phyloP scores from a whole-genome alignment of 2,797 vertebrate species.

The Acestrorhynchus altus region DNA sequence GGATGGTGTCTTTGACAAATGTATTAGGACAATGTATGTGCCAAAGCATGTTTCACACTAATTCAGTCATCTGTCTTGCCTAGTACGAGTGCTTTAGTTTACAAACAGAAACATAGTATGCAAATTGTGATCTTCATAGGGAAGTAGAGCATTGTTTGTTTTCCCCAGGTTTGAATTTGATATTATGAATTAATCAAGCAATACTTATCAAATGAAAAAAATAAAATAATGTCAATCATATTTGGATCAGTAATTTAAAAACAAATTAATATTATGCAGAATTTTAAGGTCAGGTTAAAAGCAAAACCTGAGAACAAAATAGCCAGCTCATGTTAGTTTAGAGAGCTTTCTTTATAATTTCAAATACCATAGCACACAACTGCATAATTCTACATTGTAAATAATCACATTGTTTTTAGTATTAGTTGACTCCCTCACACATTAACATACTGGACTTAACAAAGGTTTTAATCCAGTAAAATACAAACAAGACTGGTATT shows the following conservation, averaged over 20 bases:
- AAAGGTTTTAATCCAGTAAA: conserved; percentile 32
- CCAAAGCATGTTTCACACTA: conserved; percentile 63
- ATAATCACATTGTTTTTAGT: conserved; percentile 31
- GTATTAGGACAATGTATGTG: conserved; percentile 58
- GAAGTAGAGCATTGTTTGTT: no score
- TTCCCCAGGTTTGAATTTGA: no score
- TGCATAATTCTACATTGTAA: conserved; percentile 40
- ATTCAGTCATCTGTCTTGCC: conserved; percentile 52
- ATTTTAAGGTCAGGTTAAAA: conserved; percentile 44
- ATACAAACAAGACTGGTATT: conserved; percentile 55
- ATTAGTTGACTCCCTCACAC: background rate
- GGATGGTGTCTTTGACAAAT: conserved; percentile 41
- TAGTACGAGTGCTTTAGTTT: background rate
- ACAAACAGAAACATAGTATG: no score
- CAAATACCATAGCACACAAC: conserved; percentile 43
- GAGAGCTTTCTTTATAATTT: conserved; percentile 34
- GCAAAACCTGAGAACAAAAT: conserved; percentile 47
- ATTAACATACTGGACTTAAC: conserved; percentile 24
- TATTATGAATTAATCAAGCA: conserved; percentile 32
- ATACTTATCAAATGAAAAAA: conserved; percentile 39
- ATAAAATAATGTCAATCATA: background rate
- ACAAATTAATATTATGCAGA: conserved; percentile 41
- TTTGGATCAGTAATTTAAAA: background rate
- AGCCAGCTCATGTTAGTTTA: conserved; percentile 40
- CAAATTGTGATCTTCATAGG: no score